Conservation (phyloP, 2,888 invertebrate species). For the Chloromyia formosa region DNA sequence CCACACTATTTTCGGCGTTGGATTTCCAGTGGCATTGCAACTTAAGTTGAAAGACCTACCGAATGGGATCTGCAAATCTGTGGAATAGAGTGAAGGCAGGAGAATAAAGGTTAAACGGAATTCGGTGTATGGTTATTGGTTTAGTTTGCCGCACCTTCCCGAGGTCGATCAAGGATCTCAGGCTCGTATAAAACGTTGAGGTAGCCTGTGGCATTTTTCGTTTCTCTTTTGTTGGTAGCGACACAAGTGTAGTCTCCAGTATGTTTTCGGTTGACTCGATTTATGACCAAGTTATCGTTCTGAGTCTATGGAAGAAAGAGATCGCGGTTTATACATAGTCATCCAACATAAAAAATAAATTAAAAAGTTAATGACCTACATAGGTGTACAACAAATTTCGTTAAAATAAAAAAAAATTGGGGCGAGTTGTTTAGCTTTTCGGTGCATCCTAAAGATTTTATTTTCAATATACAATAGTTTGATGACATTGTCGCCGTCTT, state of each 20-base stretch:
- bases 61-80: conserved; percentile 11
- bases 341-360: too few relatives aligned
- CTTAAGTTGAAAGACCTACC: conserved; percentile 51
- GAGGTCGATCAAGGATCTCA: conserved; percentile 26
- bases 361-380: too few relatives aligned
- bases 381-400: too few relatives aligned
- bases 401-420: too few relatives aligned
- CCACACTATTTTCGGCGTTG: conserved; percentile 70
- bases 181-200: conserved; percentile 47
- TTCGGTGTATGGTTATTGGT: not conserved
- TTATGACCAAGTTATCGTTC: conserved; percentile 46
- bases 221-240: conserved; percentile 40
- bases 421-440: too few relatives aligned
- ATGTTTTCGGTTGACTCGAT: conserved; percentile 30
- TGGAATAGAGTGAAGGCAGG: conserved; percentile 19
- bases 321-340: too few relatives aligned
- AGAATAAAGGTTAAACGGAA: not conserved
- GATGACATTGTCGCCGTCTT: too few relatives aligned
- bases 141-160: conserved; percentile 33
- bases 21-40: conserved; percentile 70
- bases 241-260: conserved; percentile 48
- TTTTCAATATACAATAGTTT: too few relatives aligned
- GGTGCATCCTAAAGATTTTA: too few relatives aligned
- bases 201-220: conserved; percentile 40
- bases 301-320: conserved; percentile 13